Evolutionary conservation across 2,797 vertebrate genomes (phyloP).

Genomic region (Pipistrellus kuhlii): DNA sequence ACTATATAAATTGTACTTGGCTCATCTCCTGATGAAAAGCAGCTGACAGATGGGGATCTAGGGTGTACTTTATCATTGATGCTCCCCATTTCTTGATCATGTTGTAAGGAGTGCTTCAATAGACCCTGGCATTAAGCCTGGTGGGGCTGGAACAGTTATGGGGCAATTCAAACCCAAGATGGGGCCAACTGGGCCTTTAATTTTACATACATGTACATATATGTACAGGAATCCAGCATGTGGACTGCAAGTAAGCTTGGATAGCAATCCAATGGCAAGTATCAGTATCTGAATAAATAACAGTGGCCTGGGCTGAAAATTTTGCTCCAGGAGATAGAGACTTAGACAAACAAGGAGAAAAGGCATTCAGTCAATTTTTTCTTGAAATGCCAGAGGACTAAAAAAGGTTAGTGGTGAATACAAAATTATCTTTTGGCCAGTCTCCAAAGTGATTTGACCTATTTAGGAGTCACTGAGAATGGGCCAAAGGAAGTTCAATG

Average conservation of each 20-base stretch:
- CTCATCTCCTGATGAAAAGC: constrained; percentile 53
- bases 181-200: constrained; percentile 1
- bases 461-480: constrained; percentile 87
- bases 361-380: constrained; percentile 87
- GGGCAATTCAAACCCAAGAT: constrained; percentile 43
- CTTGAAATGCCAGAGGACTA: constrained; percentile 86
- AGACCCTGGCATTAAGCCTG: constrained; percentile 29
- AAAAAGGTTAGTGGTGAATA: constrained; percentile 89
- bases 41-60: constrained; percentile 60
- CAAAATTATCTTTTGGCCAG: constrained; percentile 86
- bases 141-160: constrained; percentile 1
- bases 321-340: constrained; percentile 82
- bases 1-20: constrained; percentile 62
- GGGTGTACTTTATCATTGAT: constrained; percentile 60
- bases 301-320: constrained; percentile 83
- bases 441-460: constrained; percentile 88
- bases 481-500: constrained; percentile 84
- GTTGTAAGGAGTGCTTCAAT: constrained; percentile 18
- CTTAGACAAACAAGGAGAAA: constrained; percentile 84
- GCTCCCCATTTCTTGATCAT: constrained; percentile 74
- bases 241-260: constrained; percentile 79
- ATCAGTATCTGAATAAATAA: constrained; percentile 85
- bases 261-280: constrained; percentile 81
- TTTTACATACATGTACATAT: constrained; percentile 68
- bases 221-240: constrained; percentile 81